Conservation (phyloP, 2,113 vertebrate genomes). For the Naja naja region DNA sequence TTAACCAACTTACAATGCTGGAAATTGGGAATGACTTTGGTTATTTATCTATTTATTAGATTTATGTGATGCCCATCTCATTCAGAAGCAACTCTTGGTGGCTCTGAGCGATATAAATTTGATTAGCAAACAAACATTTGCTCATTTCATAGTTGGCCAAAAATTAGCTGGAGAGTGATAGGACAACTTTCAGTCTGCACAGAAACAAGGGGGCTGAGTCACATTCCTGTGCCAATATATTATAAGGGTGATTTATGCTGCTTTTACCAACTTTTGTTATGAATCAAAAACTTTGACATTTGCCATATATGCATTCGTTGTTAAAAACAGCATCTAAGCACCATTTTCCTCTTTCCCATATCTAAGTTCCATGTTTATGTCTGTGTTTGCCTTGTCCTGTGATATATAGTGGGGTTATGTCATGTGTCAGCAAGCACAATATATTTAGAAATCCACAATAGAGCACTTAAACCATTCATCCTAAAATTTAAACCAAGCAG, state of each 20-base stretch:
- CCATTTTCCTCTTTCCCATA: neutral
- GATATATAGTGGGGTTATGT: neutral
- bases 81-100: neutral
- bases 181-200: neutral
- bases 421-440: neutral
- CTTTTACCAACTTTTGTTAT: neutral
- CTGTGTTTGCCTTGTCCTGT: neutral
- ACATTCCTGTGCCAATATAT: neutral
- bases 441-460: neutral
- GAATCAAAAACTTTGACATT: neutral
- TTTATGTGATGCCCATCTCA: neutral
- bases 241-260: neutral
- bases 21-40: neutral
- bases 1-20: neutral
- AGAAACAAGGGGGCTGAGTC: neutral
- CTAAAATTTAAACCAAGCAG: neutral
- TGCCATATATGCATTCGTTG: neutral
- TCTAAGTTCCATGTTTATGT: neutral
- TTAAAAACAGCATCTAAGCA: neutral
- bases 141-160: neutral
- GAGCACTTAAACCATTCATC: neutral
- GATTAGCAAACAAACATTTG: neutral
- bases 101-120: neutral
- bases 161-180: neutral
- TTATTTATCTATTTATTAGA: neutral